Evolutionary conservation across 2,888 invertebrate genomes (phyloP), one percentile per base, ranked within the genome.

Genomic region (Drosophila testacea): DNA sequence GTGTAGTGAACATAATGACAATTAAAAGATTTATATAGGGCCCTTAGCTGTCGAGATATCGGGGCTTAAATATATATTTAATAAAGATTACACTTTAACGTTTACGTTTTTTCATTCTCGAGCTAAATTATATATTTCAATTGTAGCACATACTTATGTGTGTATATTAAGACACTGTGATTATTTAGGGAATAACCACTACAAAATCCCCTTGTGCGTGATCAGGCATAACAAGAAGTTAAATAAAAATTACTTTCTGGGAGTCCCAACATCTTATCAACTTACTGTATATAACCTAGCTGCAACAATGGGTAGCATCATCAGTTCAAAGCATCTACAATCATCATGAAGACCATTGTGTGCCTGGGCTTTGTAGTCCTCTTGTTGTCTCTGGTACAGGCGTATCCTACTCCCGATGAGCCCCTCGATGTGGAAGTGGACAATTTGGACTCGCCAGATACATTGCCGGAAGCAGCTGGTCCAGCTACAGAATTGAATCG

Each of bases 401-500:
- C 64, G 36, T 78, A 47, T 27, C 77, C 51, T 48, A 70, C 46
- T 11, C 6, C 27, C 10, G 42, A 66, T 27, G 57, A 65, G 11
- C 30, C 32, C 1, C 4, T 52, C 0, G 11, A 10, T 9, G 51
- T 54, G 34, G 13, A 32, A 16, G 32, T 32, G 32, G 44, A 22
- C 22, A 1, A 22, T 2, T 22, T 22, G 2, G 22, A 22, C 22
- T 22, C 22, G 22, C 22, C 2, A 22, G 22, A 10, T 4, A 22
- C 34, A 4, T 10, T 44, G 1, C 4, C 32, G 42, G 27, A 32
- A 1, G 22, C 38, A 1, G 50, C 22, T 1, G 7, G 7, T 2
- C 13, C 48, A 16, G 7, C 13, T 7, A 3, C 5, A 6, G 52
- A 47, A 5, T 30, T 48, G 4, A 70, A 71, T 41, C 91, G 93